Evolutionary conservation across 1,140 invertebrate genomes (phyloP).

Genomic region (Aphelinus certus): DNA sequence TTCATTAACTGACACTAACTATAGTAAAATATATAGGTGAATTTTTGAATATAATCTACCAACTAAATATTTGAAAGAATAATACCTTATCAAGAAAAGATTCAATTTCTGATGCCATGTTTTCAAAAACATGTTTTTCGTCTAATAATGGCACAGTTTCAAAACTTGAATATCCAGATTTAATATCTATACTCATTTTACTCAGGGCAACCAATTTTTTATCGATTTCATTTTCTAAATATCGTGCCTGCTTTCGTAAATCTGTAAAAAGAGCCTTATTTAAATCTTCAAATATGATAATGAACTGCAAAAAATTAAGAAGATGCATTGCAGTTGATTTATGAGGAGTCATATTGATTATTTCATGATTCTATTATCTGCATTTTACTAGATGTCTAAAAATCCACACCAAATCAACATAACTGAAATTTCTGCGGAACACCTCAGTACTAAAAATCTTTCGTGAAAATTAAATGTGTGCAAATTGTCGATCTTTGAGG

Average conservation of each 20-base stretch:
- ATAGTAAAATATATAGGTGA: constrained; percentile 34
- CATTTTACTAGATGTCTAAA: too few relatives aligned
- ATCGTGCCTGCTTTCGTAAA: constrained; percentile 89
- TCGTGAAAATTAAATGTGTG: too few relatives aligned
- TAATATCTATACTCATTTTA: constrained; percentile 85
- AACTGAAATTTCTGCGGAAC: too few relatives aligned
- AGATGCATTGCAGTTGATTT: too few relatives aligned
- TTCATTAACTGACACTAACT: constrained; percentile 88
- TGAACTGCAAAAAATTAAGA: too few relatives aligned
- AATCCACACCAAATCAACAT: too few relatives aligned
- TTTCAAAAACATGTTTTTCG: constrained; percentile 91
- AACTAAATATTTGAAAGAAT: too few relatives aligned
- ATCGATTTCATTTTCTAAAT: constrained; percentile 97
- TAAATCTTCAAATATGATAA: background rate
- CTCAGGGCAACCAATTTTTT: constrained; percentile 94
- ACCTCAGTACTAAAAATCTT: too few relatives aligned
- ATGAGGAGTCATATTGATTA: too few relatives aligned
- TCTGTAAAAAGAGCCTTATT: constrained; percentile 69
- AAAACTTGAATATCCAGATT: constrained; percentile 62
- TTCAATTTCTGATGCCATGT: constrained; percentile 91
- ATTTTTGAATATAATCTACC: too few relatives aligned
- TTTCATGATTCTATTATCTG: too few relatives aligned
- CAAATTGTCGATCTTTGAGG: too few relatives aligned
- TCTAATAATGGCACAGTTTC: constrained; percentile 86
- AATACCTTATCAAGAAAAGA: constrained; percentile 83